phyloP scores from a whole-genome alignment of 2,113 vertebrate genomes.

The Corythoichthys intestinalis region DNA sequence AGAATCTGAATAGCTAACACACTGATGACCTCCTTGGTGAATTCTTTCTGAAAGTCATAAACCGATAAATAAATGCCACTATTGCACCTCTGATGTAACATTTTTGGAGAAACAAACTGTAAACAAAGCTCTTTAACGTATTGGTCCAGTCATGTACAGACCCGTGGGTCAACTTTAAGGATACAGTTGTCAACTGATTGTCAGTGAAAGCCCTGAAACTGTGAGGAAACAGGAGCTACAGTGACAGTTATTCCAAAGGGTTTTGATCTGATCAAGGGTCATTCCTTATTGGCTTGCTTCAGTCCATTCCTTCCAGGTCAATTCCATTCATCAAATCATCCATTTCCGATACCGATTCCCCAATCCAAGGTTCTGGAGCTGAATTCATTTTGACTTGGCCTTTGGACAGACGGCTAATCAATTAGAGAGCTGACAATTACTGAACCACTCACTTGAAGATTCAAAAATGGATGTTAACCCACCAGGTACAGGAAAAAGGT shows the following conservation, averaged over 20 bases:
- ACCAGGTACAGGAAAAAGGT: neutral
- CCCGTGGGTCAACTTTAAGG: neutral
- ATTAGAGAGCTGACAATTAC: neutral
- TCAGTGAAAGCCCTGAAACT: neutral
- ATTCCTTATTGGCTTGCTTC: neutral
- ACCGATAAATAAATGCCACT: too few relatives aligned
- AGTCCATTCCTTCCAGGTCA: neutral
- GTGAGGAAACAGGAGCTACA: neutral
- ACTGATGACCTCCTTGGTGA: neutral
- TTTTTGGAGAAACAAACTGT: neutral
- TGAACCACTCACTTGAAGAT: neutral
- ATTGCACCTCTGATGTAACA: neutral
- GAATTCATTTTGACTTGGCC: neutral
- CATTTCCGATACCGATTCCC: neutral
- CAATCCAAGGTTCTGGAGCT: neutral
- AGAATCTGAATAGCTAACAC: neutral
- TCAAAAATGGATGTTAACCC: neutral
- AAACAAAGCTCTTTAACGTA: neutral
- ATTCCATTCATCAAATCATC: neutral
- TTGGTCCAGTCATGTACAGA: neutral
- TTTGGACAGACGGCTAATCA: neutral
- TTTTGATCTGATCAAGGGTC: neutral
- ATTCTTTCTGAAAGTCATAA: neutral
- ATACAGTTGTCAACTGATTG: neutral
- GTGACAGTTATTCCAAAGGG: neutral